Conservation (phyloP, 2,113 vertebrate species). For the Onychostoma macrolepis region DNA sequence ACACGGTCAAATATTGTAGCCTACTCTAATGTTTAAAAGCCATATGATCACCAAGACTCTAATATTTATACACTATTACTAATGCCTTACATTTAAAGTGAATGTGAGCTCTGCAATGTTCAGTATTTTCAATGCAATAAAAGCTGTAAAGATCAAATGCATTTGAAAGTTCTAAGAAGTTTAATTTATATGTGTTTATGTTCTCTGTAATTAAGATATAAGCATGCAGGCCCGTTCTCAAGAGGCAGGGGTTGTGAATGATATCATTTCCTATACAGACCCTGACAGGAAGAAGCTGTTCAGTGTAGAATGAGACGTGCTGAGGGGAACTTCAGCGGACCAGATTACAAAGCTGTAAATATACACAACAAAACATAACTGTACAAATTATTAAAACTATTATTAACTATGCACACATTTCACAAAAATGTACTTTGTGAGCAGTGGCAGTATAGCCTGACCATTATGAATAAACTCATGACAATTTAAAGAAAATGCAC, state of each 20-base stretch:
- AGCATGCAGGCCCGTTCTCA: neutral
- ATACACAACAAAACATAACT: neutral
- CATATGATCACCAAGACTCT: neutral
- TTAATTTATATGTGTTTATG: neutral
- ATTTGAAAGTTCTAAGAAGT: neutral
- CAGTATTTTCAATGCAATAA: neutral
- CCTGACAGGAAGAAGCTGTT: slow-evolving; percentile 17
- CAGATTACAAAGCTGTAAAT: neutral
- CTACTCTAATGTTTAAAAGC: neutral
- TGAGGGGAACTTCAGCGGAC: slow-evolving; percentile 10
- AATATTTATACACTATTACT: neutral
- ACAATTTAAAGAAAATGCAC: neutral
- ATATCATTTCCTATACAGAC: slow-evolving; percentile 34
- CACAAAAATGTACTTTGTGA: neutral
- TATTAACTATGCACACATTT: neutral
- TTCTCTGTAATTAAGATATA: neutral
- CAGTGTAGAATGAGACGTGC: slow-evolving; percentile 5
- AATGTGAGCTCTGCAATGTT: neutral
- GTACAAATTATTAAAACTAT: neutral
- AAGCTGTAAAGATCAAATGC: neutral
- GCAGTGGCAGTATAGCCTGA: neutral
- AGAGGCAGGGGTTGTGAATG: neutral
- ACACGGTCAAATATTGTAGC: neutral
- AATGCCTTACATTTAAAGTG: neutral
- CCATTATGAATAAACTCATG: neutral